Base-by-base conservation (phyloP, 2,888 invertebrate species). In the Eilema caniola region DNA sequence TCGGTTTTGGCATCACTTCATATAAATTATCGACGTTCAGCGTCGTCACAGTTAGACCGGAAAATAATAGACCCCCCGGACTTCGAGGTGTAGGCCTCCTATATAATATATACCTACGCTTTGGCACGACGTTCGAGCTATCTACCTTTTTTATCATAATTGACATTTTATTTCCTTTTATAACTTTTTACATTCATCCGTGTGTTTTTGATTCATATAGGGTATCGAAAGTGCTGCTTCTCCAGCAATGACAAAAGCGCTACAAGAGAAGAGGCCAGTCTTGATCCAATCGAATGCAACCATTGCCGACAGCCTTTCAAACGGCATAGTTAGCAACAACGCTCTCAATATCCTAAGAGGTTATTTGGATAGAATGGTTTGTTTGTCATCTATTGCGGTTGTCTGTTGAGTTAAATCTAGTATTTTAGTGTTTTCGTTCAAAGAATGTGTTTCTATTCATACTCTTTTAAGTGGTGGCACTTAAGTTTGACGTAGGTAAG, bases 181-280 rank as follows among this genome's bases (percentile, higher is more conserved):
- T 33, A 33, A 7, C 20, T 60, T 31, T 60, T 47, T 10, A 14
- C 16, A 57, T 23, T 53, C 0, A 28, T 64, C 12, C 41, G 16
- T 31, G n/a, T n/a, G 16, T n/a, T 28, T 57, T 10, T 66, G 10
- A 28, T 65, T 56, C 8, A 11, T 12, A 97, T 12, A 97, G 97
- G 98, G 98, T 11, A 98, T 98, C 0, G 99, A 99, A 92, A 97
- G 98, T 5, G 97, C 98, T 82, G 96, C 97, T 75, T 98, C 98
- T 87, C 96, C 98, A 3, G 97, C 98, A 83, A 98, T 98, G 92
- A 94, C 87, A 4, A 82, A 96, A 16, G 97, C 98, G 0, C 83
- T 98, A 67, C 84, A 85, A 93, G 96, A 86, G 95, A 96, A 74
- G 96, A 97, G 96, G 69, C 97, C 98, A 1, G 94, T 96, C 0